Base-by-base conservation (phyloP, 2,797 vertebrate genomes). In the Picus viridis region DNA sequence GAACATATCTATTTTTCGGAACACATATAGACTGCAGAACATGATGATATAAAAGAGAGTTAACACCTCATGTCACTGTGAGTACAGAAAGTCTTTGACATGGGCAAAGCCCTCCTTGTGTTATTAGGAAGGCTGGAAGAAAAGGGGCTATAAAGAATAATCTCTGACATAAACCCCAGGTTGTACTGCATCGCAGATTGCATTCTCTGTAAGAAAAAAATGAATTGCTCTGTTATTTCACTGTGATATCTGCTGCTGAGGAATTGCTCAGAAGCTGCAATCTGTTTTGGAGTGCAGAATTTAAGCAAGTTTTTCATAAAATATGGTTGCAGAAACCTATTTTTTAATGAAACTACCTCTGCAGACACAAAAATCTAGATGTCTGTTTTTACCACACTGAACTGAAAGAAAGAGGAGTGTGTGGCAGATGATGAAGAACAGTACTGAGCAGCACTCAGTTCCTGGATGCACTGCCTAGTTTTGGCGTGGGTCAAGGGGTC, bases 241-340 rank as follows among this genome's bases (percentile, higher is more conserved):
- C 67, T 53, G 34, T 51, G 91, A 41, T 74, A 85, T 83, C 83
- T 90, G 53, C 78, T 93, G 65, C 68, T 56, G 34, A 92, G 72
- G 83, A 92, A 90, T 65, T 71, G 43, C 34, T 74, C 10, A 2
- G 63, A 80, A 86, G 69, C 41, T 43, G 65, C 75, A 91, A 65
- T 63, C 69, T 62, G 43, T 36, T 91, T 74, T 34, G 34, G 72
- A 93, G 63, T 51, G 83, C 76, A 83, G 49, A 93, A 88, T 58
- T 86, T 88, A 75, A 64, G 29, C 6, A 73, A 83, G n/a, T 7
- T 81, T 86, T 92, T 73, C 3, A 69, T 61, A 89, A 89, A 93
- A 89, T 58, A 59, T 17, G 23, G 69, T 71, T 85, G 81, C 47
- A 87, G 72, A 74, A 56, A 49, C 22, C 30, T 32, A 22, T 53